Evolutionary conservation across 2,797 vertebrate species (phyloP).

Genomic region (Bradypus variegatus): DNA sequence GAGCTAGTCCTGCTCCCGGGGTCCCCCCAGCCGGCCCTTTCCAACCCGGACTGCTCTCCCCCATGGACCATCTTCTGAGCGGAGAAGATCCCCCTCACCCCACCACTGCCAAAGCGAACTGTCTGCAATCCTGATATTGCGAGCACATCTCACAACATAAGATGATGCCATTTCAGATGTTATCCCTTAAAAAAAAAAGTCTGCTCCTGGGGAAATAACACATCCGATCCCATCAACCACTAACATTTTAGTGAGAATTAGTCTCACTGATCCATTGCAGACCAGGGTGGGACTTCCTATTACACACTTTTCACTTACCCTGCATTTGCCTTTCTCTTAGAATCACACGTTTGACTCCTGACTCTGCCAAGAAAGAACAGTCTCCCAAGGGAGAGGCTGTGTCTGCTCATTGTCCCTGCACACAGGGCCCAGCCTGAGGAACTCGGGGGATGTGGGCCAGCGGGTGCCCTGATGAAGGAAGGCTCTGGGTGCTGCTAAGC

Average conservation of each 20-base stretch:
- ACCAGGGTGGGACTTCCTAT: no score
- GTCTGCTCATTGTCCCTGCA: not conserved
- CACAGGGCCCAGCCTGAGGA: fast-evolving
- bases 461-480: no score
- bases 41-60: not conserved
- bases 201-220: no score
- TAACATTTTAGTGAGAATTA: not conserved
- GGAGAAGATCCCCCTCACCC: not conserved
- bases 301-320: no score
- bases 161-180: not conserved
- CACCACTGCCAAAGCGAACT: not conserved
- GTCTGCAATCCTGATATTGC: not conserved
- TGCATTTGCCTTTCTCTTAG: not conserved
- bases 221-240: not conserved
- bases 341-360: not conserved
- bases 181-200: not conserved
- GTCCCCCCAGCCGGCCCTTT: not conserved
- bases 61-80: not conserved
- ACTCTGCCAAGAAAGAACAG: not conserved
- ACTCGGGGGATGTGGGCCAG: fast-evolving
- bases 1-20: not conserved
- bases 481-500: fast-evolving
- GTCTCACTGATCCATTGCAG: no score
- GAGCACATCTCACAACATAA: not conserved
- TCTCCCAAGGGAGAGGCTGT: not conserved